A percentile compares a stretch with the other conserved stretches of the same genome.
phyloP scores from a whole-genome alignment of 2,888 invertebrate genomes.

The Orchestes rusci region DNA sequence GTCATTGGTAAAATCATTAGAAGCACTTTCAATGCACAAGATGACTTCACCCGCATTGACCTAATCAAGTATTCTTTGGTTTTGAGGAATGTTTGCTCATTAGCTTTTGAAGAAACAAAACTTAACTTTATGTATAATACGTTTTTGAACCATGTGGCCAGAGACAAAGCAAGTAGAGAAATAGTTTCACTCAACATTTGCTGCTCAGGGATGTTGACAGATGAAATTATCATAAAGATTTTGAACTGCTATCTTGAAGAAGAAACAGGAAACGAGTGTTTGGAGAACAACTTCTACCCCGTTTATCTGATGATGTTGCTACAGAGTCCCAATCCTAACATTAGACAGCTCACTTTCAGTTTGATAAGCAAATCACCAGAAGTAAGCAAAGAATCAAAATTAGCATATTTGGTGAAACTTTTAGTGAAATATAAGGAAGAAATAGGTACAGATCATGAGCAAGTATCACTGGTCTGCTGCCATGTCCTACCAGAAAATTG shows the following conservation, averaged over 20 bases:
- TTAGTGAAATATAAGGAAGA: conserved; percentile 46
- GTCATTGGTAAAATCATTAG: conserved; percentile 38
- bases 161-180: conserved; percentile 19
- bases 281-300: conserved; percentile 20
- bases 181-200: conserved; percentile 29
- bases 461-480: conserved; percentile 56
- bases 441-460: conserved; percentile 58
- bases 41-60: neutral
- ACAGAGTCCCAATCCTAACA: conserved; percentile 1
- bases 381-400: neutral
- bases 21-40: conserved; percentile 29
- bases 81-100: neutral
- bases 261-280: conserved; percentile 11
- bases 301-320: conserved; percentile 14
- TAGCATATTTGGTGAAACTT: no score
- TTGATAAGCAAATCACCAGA: conserved; percentile 1
- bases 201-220: conserved; percentile 13
- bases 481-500: conserved; percentile 2
- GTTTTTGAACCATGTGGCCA: conserved; percentile 41
- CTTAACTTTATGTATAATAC: conserved; percentile 32
- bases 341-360: conserved; percentile 5
- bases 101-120: neutral
- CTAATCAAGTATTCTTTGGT: neutral
- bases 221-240: neutral
- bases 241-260: conserved; percentile 7